Base-by-base conservation (phyloP, 2,113 vertebrate species). In the Oreamnos americanus region DNA sequence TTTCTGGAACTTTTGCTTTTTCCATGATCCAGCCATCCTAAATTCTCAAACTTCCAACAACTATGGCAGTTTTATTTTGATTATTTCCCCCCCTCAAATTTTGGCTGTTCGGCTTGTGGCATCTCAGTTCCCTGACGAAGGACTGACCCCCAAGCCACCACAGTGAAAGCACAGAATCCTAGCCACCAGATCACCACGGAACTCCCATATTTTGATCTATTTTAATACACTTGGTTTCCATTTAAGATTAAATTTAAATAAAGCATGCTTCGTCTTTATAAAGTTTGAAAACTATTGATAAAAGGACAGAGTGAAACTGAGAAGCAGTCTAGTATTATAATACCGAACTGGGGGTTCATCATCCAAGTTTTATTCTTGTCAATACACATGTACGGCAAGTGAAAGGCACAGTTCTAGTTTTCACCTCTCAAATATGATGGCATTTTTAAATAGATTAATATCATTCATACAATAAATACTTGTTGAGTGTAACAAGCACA, bases 221-320 rank as follows among this genome's bases (percentile, higher is more conserved):
- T 88, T 81, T 91, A 60, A 78, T 43, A 82, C 36, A 13, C 33
- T 81, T n/a, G 78, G 21, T 33, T 96, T n/a, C 30, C n/a, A 87
- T 45, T 25, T 47, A 90, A 92, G 33, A 87, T 49, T 91, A 93
- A 85, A 94, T 91, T 76, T 51, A 13, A 91, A 95, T 55, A 81
- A 79, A 93, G 30, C 11, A 85, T 8, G 79, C 19, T 89, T 58
- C 51, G 2, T 30, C 19, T 87, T 95, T 82, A 94, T 64, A 92
- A 84, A 19, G 21, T 45, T 81, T 71, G 57, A 58, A 97, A 96
- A 92, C 23, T 43, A 89, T 36, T 87, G 91, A 91, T 64, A 58
- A 78, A 84, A 95, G 39, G 92, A 91, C 23, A 88, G 88, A 47
- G 30, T 87, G n/a, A 95, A 93, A 95, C 33, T 87, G 36, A 58